Evolutionary conservation across 2,113 vertebrate genomes (phyloP), one percentile per base, ranked within the genome.

Genomic region (Poeciliopsis occidentalis): DNA sequence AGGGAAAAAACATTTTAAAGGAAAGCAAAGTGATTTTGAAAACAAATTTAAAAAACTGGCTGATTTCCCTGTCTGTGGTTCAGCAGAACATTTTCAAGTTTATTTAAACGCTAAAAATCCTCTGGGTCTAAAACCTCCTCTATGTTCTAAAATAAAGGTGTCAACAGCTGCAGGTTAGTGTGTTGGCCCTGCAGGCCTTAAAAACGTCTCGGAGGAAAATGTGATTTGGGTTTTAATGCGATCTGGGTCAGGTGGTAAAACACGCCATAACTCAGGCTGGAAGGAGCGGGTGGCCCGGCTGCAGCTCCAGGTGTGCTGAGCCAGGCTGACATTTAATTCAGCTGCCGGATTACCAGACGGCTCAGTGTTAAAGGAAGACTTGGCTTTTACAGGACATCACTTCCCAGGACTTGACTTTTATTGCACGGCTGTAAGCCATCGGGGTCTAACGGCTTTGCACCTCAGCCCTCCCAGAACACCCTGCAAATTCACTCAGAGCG

Each of bases 351-450:
- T 79, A 82, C 72, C 75, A 69, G 74, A 69, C 71, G 44, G 67
- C 69, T 22, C 81, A 24, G 71, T 79, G 79, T 77, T 79, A 39
- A 41, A 83, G 76, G 81, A 83, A 82, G 74, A 82, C 81, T 83
- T 76, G 79, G 81, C 80, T 86, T 90, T 82, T 85, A 83, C 66
- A 77, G 69, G 72, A 86, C 78, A 76, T 85, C 76, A 65, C 37
- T 89, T 80, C 85, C 78, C 68, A 75, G 62, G 73, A 81, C 71
- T 74, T 84, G 87, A 88, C 89, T 91, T 86, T 88, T 87, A 87
- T 85, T 82, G 39, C 51, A 70, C 78, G 86, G 79, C 75, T 34
- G 70, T 61, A 24, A 77, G 75, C 87, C 84, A 88, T 70, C 19
- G 11, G 61, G 66, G 69, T 63, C 79, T 76, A 86, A 86, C 66